Evolutionary conservation across 2,113 vertebrate genomes (phyloP).

Genomic region (Ictalurus punctatus): DNA sequence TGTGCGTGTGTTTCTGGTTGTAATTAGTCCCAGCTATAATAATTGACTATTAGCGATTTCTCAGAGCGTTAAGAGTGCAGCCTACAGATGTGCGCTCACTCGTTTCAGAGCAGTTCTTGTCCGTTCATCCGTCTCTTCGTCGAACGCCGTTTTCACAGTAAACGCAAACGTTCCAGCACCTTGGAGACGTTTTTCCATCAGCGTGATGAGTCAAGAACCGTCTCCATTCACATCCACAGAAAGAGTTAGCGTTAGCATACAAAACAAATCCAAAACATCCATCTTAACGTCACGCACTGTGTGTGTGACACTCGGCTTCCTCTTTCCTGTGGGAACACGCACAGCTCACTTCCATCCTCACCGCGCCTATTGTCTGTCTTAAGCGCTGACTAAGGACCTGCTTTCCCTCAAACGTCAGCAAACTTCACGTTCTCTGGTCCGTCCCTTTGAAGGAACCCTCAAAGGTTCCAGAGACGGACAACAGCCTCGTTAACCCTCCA

Average conservation of each 20-base stretch:
- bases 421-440: not conserved
- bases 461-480: not conserved
- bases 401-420: not conserved
- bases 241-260: not conserved
- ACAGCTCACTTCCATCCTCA: conserved; percentile 47
- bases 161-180: not conserved
- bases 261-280: conserved; percentile 37
- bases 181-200: not conserved
- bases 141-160: not conserved
- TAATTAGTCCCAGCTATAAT: not conserved
- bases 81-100: conserved; percentile 5
- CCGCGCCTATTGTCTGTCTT: conserved; percentile 29
- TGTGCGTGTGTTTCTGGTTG: not conserved
- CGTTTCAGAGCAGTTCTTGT: not conserved
- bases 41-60: not conserved
- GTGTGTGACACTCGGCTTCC: conserved; percentile 67
- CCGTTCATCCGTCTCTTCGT: not conserved
- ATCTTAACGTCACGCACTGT: conserved; percentile 60
- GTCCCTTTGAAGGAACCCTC: not conserved
- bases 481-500: not conserved
- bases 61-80: not conserved
- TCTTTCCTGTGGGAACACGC: conserved; percentile 66
- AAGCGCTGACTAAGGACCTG: not conserved
- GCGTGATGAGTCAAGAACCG: not conserved
- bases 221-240: not conserved